Evolutionary conservation across 2,888 invertebrate species (phyloP).

Genomic region (Diadegma fenestrale): DNA sequence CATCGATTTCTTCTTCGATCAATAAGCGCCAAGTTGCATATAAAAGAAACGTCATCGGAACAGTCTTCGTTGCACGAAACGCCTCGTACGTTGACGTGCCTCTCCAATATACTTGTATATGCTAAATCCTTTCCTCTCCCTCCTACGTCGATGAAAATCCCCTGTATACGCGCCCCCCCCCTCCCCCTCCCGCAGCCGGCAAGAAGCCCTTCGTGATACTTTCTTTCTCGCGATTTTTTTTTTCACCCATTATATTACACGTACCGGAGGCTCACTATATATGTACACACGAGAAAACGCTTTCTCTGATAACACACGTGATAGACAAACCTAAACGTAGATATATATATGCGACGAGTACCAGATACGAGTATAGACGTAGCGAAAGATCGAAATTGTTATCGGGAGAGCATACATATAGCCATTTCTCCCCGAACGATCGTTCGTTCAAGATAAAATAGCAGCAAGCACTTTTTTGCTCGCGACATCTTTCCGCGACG

Average conservation of each 20-base stretch:
- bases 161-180: constrained; percentile 20
- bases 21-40: background rate
- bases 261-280: constrained; percentile 19
- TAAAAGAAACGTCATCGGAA: background rate
- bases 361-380: background rate
- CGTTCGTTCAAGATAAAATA: constrained; percentile 37
- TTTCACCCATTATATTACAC: constrained; percentile 31
- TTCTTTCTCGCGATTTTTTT: constrained; percentile 47
- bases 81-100: background rate
- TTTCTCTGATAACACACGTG: constrained; percentile 44
- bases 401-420: constrained; percentile 23
- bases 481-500: constrained; percentile 14
- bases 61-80: background rate
- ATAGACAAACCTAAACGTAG: background rate
- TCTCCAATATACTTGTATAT: constrained; percentile 12
- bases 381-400: constrained; percentile 56
- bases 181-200: too few species aligned
- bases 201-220: constrained; percentile 60
- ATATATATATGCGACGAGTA: background rate
- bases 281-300: constrained; percentile 32
- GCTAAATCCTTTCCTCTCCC: constrained; percentile 51
- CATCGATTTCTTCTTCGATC: background rate
- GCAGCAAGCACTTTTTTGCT: constrained; percentile 17
- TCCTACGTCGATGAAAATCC: constrained; percentile 48
- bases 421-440: constrained; percentile 23